These are phyloP conservation scores for Lepidothrix coronata DNA, from an alignment of 2,113 vertebrate species.

Conservation along the genomic window DNA sequence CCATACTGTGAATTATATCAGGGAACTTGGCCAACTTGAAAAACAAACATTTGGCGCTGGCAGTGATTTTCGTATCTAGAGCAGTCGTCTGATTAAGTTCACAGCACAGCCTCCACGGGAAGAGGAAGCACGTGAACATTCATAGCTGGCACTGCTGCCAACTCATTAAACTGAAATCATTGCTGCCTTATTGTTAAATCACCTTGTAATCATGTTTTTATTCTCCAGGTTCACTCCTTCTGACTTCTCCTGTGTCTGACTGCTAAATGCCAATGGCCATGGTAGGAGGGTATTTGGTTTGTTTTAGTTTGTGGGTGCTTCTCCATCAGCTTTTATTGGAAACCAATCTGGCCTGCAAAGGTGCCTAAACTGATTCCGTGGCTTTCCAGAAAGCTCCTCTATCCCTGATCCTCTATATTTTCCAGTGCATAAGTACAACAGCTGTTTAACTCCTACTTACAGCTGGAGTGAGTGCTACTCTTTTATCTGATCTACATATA, in stretches of 20 bases:
- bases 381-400: neutral
- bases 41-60: conserved; percentile 41
- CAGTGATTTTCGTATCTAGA: conserved; percentile 20
- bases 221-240: neutral
- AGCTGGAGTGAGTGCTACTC: neutral
- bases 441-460: neutral
- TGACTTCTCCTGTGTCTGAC: neutral
- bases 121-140: conserved; percentile 21
- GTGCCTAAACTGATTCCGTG: neutral
- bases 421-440: neutral
- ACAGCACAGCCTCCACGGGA: conserved; percentile 37
- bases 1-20: neutral
- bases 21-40: conserved; percentile 43
- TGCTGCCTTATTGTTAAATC: conserved; percentile 15
- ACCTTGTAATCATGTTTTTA: neutral
- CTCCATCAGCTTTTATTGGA: neutral
- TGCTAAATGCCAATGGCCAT: neutral
- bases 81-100: conserved; percentile 5
- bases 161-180: conserved; percentile 12
- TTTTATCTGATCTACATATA: neutral
- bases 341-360: neutral
- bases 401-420: neutral
- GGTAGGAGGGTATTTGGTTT: neutral
- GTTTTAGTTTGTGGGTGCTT: neutral
- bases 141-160: neutral